Evolutionary conservation across 1,140 invertebrate species (phyloP), one percentile per base, ranked within the genome.

Genomic region (Proctacanthus coquilletti): DNA sequence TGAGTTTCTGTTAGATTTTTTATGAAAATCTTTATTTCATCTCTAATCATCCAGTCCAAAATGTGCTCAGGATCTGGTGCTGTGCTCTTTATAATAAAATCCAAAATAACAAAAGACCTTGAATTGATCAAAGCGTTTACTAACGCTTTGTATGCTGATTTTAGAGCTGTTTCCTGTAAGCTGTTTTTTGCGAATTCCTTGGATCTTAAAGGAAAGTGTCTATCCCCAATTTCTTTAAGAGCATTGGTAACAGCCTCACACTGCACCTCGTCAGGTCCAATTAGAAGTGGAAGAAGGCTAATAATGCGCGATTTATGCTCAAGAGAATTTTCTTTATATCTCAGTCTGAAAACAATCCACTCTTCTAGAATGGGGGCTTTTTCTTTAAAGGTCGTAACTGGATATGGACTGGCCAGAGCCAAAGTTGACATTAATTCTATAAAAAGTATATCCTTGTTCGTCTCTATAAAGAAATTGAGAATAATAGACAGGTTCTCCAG

Each of bases 201-300:
- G 3, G 37, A 35, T 25, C 32, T 19, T 19, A 42, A 23, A 18
- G 41, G 41, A 15, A 42, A 25, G 18, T 42, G 27, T 15, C 27
- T 8, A 10, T 17, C 5, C 10, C 36, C 37, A 17, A 42, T 17
- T 9, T 25, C 21, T 36, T 39, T 14, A 8, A 42, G 19, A 2
- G 37, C 37, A 9, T 11, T 11, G 13, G 15, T 27, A n/a, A 42
- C 9, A 0, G 31, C 33, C 5, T 21, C n/a, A 32, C 39, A n/a
- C 3, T 14, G 15, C 13, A 18, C 10, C 14, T 39, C 33, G 3
- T 30, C 27, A 2, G 19, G 11, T 3, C 37, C 30, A 13, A 38
- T 32, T 3, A 42, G 9, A 11, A 21, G 23, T 18, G 41, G 41
- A 2, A 42, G 13, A 9, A 42, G 17, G 14, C 14, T 27, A 23